Evolutionary conservation across 2,113 vertebrate genomes (phyloP), one percentile per base, ranked within the genome.

Genomic region (Dolichotis patagonum): DNA sequence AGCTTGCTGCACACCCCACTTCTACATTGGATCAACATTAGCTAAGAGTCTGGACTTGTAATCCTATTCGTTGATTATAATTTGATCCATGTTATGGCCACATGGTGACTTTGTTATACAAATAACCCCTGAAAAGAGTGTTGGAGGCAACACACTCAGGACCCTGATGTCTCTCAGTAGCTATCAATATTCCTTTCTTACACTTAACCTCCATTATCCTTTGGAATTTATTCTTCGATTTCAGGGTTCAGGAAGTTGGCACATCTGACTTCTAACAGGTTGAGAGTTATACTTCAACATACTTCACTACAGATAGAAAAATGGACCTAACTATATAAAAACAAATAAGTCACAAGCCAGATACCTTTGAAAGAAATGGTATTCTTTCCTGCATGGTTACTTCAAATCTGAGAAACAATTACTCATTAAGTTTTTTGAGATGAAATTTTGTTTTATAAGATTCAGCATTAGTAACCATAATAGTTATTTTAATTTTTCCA

Each of bases 401-500:
- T 95, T 78, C 69, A 10, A 95, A 63, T 91, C 93, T 82, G 41
- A 12, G 75, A 91, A 90, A 32, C 30, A 77, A n/a, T 87, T 97
- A 43, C 8, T 90, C n/a, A 56, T 12, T 3, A 95, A 38, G 0
- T 7, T 94, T 32, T 56, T 88, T 35, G 84, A 90, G 20, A 24
- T 77, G 24, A 90, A 88, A 88, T 38, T 82, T 84, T 80, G 77
- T 90, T 90, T 87, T 88, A 26, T 93, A 81, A 35, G 49, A 54
- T 69, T 26, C 5, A 58, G 38, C 60, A 3, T 49, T 91, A 28
- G 71, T 56, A 89, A 83, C 46, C 17, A 75, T 85, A 52, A 24
- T 85, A 62, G 35, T 28, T 56, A 78, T 32, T 93, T 91, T 95
- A 75, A 90, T 94, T 93, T 90, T 95, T 78, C 71, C 88, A 41